These are phyloP conservation scores for Phrynocephalus vlangalii DNA, from an alignment of 2,797 vertebrate genomes.

Conservation along the genomic window DNA sequence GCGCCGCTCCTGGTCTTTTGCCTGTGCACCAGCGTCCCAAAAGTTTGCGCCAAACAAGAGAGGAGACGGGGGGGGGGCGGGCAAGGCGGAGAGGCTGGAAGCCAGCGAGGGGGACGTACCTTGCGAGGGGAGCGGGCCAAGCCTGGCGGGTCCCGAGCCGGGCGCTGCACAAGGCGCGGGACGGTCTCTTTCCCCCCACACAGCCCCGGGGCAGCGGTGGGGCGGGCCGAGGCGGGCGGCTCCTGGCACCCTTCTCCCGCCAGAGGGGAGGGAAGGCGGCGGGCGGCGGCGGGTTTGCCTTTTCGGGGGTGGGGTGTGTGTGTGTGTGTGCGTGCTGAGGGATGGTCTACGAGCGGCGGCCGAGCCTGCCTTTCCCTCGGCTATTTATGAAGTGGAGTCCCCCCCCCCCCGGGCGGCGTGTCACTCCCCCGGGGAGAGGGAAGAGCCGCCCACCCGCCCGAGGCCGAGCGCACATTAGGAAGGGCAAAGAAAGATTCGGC, in stretches of 20 bases:
- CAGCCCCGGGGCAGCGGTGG: too few species aligned
- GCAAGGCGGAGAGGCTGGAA: not conserved
- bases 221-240: not conserved
- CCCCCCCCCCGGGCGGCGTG: not conserved
- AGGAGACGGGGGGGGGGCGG: not conserved
- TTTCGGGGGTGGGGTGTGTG: too few species aligned
- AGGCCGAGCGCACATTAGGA: conserved; percentile 19
- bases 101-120: not conserved
- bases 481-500: conserved; percentile 26
- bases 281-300: too few species aligned
- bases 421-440: not conserved
- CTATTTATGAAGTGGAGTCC: conserved; percentile 60
- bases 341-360: too few species aligned
- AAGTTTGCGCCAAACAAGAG: not conserved
- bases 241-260: not conserved
- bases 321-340: not conserved
- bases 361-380: not conserved
- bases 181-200: too few species aligned
- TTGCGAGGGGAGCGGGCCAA: not conserved
- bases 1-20: not conserved
- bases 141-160: not conserved
- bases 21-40: not conserved
- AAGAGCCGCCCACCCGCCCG: conserved; percentile 49
- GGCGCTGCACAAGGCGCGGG: too few species aligned
- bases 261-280: too few species aligned